Evolutionary conservation across 2,888 invertebrate genomes (phyloP).

Genomic region (Megalurothrips usitatus): DNA sequence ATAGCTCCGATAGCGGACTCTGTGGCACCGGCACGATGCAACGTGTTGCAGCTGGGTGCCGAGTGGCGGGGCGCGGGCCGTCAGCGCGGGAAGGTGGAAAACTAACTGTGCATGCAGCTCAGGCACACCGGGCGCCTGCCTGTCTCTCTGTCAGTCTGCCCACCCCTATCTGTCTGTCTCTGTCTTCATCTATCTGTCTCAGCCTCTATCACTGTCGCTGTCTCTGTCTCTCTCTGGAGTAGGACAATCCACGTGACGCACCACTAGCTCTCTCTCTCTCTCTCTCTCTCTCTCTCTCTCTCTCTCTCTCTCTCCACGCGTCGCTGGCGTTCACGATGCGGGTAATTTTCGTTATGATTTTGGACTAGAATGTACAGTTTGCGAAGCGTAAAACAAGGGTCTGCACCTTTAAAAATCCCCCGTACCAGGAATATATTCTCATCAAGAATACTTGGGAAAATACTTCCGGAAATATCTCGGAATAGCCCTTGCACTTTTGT

Average conservation of each 20-base stretch:
- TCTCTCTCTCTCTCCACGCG: not conserved
- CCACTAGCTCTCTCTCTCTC: too few species aligned
- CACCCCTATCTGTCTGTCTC: not conserved
- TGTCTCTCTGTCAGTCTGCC: not conserved
- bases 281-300: not conserved
- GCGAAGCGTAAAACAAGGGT: too few species aligned
- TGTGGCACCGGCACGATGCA: not conserved
- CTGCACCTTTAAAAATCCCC: too few species aligned
- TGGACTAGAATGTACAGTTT: too few species aligned
- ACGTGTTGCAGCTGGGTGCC: not conserved
- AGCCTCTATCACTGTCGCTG: not conserved
- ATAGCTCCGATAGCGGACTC: not conserved
- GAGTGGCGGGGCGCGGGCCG: not conserved
- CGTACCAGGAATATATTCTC: too few species aligned
- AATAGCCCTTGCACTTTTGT: too few species aligned
- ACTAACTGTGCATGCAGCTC: not conserved
- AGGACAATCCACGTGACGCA: too few species aligned
- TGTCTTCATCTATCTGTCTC: not conserved
- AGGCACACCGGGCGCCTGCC: not conserved
- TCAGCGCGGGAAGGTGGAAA: not conserved
- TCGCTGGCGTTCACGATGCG: too few species aligned
- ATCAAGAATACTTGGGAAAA: too few species aligned
- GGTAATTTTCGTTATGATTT: too few species aligned
- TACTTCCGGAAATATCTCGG: too few species aligned
- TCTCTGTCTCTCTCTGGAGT: not conserved